These are phyloP conservation scores for Eupsittula cactorum DNA, from an alignment of 2,113 vertebrate genomes.

Conservation along the genomic window DNA sequence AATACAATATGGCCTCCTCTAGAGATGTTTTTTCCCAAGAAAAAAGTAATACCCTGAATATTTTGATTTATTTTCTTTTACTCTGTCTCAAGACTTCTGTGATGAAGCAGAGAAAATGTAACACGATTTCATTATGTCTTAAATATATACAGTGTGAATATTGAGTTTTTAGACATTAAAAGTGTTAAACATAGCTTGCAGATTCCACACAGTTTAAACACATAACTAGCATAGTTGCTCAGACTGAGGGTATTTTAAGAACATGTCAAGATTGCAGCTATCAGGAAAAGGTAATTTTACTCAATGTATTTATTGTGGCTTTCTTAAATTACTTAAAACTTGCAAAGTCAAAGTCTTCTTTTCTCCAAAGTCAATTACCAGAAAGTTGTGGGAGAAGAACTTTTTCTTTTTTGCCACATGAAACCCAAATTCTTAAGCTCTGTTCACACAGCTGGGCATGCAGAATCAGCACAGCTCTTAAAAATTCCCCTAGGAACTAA, in stretches of 20 bases:
- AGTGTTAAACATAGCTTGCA: conserved; percentile 33
- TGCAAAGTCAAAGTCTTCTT: background rate
- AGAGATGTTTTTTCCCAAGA: background rate
- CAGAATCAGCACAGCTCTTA: conserved; percentile 72
- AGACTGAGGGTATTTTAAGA: background rate
- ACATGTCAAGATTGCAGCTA: background rate
- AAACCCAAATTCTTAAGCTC: conserved; percentile 58
- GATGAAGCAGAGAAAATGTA: background rate
- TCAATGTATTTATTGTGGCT: background rate
- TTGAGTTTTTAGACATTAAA: background rate
- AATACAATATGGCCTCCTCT: background rate
- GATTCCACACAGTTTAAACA: conserved; percentile 6
- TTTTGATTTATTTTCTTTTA: background rate
- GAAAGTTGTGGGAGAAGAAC: conserved; percentile 15
- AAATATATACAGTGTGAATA: background rate
- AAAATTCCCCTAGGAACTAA: conserved; percentile 26
- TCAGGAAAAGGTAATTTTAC: background rate
- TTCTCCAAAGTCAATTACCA: background rate
- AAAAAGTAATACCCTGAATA: background rate
- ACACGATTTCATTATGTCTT: background rate
- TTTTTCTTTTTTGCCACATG: conserved; percentile 52
- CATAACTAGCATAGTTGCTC: background rate
- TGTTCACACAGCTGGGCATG: conserved; percentile 62
- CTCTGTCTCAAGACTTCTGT: background rate
- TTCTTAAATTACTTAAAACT: background rate